These are phyloP conservation scores for Diuraphis noxia DNA, from an alignment of 1,140 invertebrate species.

Conservation along the genomic window DNA sequence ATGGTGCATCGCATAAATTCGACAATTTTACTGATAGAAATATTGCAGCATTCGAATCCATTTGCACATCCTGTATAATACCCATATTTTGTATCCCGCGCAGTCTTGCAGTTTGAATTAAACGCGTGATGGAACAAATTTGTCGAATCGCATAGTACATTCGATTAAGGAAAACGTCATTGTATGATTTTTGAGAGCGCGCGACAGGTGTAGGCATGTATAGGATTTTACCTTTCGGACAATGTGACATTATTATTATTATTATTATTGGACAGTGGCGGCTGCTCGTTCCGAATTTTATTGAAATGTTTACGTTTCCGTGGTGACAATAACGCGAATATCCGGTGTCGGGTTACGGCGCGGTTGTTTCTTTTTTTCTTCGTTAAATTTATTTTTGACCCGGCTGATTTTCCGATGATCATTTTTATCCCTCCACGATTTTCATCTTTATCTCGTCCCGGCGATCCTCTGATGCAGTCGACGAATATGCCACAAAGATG, in stretches of 20 bases:
- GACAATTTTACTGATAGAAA: neutral
- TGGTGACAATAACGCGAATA: slow-evolving; percentile 16
- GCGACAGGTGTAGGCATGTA: slow-evolving; percentile 19
- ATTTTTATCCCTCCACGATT: neutral
- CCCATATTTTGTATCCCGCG: neutral
- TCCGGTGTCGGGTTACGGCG: slow-evolving; percentile 47
- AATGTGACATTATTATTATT: slow-evolving; percentile 49
- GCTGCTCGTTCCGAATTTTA: neutral
- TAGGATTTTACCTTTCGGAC: slow-evolving; percentile 19
- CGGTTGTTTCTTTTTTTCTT: neutral
- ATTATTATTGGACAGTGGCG: slow-evolving; percentile 1
- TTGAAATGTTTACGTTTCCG: slow-evolving; percentile 50
- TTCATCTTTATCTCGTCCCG: neutral
- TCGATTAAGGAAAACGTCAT: slow-evolving; percentile 21
- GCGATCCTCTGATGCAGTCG: neutral
- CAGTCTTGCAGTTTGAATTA: neutral
- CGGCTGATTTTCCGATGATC: neutral
- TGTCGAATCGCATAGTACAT: neutral
- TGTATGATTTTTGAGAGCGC: neutral
- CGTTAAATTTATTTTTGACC: neutral
- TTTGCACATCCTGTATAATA: neutral
- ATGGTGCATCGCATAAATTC: neutral
- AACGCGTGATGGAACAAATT: neutral
- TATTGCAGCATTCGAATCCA: neutral
- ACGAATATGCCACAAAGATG: neutral